phyloP scores from a whole-genome alignment of 2,797 vertebrate genomes.

The Chaenodraco wilsoni region DNA sequence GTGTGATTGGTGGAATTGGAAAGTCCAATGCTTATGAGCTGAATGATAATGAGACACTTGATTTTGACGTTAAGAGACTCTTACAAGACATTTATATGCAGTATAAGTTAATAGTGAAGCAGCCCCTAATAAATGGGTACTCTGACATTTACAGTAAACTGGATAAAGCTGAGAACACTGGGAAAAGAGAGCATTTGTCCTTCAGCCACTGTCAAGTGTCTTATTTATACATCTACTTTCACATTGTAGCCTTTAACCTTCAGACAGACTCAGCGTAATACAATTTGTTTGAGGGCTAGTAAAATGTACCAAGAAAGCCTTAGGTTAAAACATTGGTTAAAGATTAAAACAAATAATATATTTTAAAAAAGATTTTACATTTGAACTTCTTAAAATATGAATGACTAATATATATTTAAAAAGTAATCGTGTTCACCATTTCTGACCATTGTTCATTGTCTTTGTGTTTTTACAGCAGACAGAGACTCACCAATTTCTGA shows the following conservation, averaged over 20 bases:
- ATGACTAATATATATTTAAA: not conserved
- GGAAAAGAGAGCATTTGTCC: constrained; percentile 37
- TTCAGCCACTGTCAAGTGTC: constrained; percentile 29
- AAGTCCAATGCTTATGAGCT: constrained; percentile 50
- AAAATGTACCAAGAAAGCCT: not conserved
- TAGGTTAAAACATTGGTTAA: not conserved
- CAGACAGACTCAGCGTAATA: not conserved
- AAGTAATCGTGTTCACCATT: not conserved
- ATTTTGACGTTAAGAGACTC: constrained; percentile 58
- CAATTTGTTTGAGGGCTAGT: not conserved
- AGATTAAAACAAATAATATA: not conserved
- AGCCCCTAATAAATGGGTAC: constrained; percentile 41
- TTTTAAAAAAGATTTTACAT: not conserved
- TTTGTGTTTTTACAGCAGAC: constrained; percentile 29
- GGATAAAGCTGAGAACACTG: constrained; percentile 25
- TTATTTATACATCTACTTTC: constrained; percentile 33
- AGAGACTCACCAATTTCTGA: constrained; percentile 22
- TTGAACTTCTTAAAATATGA: not conserved
- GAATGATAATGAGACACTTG: constrained; percentile 57
- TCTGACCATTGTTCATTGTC: constrained; percentile 12
- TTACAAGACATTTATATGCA: constrained; percentile 46
- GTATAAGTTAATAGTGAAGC: constrained; percentile 48
- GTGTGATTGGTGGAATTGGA: constrained; percentile 32
- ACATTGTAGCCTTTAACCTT: constrained; percentile 5
- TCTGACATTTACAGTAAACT: constrained; percentile 54